Conservation (phyloP, 2,888 invertebrate species). For the Tetragonula carbonaria region DNA sequence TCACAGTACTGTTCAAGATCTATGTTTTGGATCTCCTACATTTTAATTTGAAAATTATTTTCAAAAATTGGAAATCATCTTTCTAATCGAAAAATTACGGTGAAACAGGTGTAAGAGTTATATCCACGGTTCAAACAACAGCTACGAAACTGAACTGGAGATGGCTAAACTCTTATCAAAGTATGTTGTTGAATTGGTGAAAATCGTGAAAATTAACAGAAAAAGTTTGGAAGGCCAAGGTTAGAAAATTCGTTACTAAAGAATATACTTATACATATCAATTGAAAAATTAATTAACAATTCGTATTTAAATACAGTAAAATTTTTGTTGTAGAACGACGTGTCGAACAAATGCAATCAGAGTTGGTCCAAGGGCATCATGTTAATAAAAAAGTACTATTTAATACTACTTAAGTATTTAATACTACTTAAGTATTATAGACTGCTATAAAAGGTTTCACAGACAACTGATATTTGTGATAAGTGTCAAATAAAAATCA, state of each 20-base stretch:
- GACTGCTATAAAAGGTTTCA: too few species aligned
- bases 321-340: slow-evolving; percentile 16
- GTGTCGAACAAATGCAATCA: neutral
- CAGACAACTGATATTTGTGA: too few species aligned
- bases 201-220: slow-evolving; percentile 22
- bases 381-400: slow-evolving; percentile 5
- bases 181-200: neutral
- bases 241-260: neutral
- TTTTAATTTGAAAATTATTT: too few species aligned
- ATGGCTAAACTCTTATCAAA: slow-evolving; percentile 11
- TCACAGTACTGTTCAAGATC: too few species aligned
- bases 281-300: neutral
- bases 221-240: slow-evolving; percentile 3
- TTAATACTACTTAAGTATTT: too few species aligned
- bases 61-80: too few species aligned
- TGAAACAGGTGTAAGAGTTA: slow-evolving; percentile 48
- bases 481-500: too few species aligned
- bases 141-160: neutral
- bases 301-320: neutral
- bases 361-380: neutral
- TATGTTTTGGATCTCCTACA: too few species aligned
- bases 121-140: slow-evolving; percentile 23
- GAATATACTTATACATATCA: neutral
- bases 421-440: too few species aligned
- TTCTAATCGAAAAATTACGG: neutral